Evolutionary conservation across 2,797 vertebrate genomes (phyloP).

Genomic region (Coilia nasus): DNA sequence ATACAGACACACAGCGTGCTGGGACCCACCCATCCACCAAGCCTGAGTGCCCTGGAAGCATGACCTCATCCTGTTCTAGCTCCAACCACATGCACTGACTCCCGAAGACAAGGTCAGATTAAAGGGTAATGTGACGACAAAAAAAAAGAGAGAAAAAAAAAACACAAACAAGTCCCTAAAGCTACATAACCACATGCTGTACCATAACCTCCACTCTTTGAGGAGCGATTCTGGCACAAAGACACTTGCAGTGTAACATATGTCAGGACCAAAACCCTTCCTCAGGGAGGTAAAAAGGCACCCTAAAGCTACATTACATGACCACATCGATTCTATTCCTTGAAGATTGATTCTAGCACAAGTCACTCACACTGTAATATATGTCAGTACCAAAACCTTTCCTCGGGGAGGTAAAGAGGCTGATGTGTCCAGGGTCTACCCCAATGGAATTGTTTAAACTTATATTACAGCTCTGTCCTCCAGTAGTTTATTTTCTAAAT

Average conservation of each 20-base stretch:
- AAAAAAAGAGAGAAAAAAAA: neutral
- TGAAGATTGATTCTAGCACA: too few relatives aligned
- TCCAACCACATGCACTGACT: neutral
- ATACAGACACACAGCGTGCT: conserved; percentile 9
- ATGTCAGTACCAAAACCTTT: neutral
- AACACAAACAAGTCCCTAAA: neutral
- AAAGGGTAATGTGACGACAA: neutral
- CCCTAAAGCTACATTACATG: too few relatives aligned
- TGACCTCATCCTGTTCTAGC: neutral
- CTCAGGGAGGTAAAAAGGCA: neutral
- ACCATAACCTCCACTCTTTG: neutral
- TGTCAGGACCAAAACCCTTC: neutral
- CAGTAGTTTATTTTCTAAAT: too few relatives aligned
- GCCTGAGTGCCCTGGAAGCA: neutral
- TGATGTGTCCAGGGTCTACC: neutral
- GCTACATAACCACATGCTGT: too few relatives aligned
- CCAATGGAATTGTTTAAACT: neutral
- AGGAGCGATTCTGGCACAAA: neutral
- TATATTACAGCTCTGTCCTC: too few relatives aligned
- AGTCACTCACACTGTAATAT: neutral
- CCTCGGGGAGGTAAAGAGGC: neutral
- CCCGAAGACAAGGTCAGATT: neutral
- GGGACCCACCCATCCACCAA: conserved; percentile 13
- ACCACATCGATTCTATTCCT: too few relatives aligned
- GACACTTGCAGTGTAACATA: neutral